These are phyloP conservation scores for Microctenopoma stevenorrisi DNA, from an alignment of 2,797 vertebrate genomes.

Conservation along the genomic window DNA sequence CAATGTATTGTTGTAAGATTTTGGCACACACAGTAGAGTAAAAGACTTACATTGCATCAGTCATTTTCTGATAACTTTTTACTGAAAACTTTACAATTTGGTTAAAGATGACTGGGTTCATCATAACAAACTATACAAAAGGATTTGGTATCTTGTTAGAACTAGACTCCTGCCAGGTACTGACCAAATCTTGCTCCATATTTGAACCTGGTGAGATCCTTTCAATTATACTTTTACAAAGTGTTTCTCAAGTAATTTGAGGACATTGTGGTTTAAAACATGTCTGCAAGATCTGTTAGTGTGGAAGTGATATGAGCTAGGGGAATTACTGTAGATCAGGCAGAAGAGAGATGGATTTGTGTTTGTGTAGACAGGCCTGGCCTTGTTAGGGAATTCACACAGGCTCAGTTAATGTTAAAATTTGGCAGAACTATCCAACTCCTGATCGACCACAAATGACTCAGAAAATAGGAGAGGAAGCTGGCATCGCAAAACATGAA, in stretches of 20 bases:
- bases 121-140: constrained; percentile 10
- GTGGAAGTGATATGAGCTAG: constrained; percentile 58
- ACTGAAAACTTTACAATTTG: constrained; percentile 6
- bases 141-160: constrained; percentile 16
- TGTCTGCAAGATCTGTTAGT: constrained; percentile 30
- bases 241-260: constrained; percentile 17
- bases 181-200: background rate
- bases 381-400: constrained; percentile 74
- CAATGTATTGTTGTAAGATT: background rate
- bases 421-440: constrained; percentile 61
- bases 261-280: constrained; percentile 26
- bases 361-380: constrained; percentile 66
- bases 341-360: constrained; percentile 61
- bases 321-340: constrained; percentile 66
- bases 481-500: constrained; percentile 44
- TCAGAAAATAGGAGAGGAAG: constrained; percentile 38
- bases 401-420: constrained; percentile 64
- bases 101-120: background rate
- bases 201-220: background rate
- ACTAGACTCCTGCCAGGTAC: constrained; percentile 3
- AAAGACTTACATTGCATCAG: constrained; percentile 6
- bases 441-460: constrained; percentile 63
- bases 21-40: background rate
- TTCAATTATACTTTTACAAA: constrained; percentile 7
- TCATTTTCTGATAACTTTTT: constrained; percentile 3